phyloP scores from a whole-genome alignment of 2,113 vertebrate species.

The Indicator indicator region DNA sequence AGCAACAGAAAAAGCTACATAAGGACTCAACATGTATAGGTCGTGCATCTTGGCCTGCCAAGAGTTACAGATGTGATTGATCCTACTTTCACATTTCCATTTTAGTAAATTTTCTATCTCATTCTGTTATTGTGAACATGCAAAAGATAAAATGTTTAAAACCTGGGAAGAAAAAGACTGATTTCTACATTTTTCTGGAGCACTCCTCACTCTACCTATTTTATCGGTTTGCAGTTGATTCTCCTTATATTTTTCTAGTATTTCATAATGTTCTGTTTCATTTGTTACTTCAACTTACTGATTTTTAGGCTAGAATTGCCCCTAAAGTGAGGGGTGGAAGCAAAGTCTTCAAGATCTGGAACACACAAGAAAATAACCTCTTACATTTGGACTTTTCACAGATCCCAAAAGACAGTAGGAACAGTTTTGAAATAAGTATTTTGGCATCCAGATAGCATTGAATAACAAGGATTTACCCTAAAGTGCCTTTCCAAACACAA shows the following conservation, averaged over 20 bases:
- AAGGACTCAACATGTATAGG: neutral
- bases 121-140: neutral
- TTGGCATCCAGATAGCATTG: neutral
- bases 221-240: neutral
- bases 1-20: neutral
- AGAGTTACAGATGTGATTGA: slow-evolving; percentile 22
- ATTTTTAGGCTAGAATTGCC: neutral
- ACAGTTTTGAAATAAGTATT: neutral
- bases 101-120: neutral
- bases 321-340: neutral
- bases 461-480: neutral
- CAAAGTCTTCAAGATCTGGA: neutral
- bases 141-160: neutral
- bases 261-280: neutral
- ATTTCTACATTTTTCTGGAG: neutral
- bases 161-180: neutral
- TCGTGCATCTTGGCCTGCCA: slow-evolving; percentile 1
- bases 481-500: neutral
- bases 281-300: neutral
- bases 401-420: neutral
- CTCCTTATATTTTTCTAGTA: neutral
- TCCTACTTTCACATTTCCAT: neutral
- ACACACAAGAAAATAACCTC: neutral
- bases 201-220: neutral
- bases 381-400: neutral